These are phyloP conservation scores for Scleropages formosus DNA, from an alignment of 2,797 vertebrate species.

Conservation along the genomic window DNA sequence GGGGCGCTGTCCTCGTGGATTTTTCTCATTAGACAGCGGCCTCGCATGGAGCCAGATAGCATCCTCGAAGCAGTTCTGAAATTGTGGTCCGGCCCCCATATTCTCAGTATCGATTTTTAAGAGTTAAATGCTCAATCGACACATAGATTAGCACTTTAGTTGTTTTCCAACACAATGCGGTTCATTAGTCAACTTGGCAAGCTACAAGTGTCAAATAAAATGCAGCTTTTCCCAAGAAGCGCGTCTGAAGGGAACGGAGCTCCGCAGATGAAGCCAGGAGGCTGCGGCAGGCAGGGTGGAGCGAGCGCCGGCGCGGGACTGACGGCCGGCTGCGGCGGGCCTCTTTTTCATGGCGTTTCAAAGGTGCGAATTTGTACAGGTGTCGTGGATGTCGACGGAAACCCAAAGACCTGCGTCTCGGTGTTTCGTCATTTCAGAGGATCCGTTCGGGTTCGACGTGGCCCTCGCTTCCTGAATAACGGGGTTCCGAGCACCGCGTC, in stretches of 20 bases:
- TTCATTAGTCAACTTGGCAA: constrained; percentile 41
- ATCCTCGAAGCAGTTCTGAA: not conserved
- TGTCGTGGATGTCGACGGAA: not conserved
- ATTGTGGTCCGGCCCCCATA: constrained; percentile 18
- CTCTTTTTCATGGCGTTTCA: not conserved
- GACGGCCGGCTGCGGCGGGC: not conserved
- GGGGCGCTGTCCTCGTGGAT: constrained; percentile 44
- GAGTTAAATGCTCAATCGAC: constrained; percentile 39
- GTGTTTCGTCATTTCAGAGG: constrained; percentile 3
- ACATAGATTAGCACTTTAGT: constrained; percentile 33
- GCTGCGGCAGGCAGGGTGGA: not conserved
- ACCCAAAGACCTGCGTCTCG: not conserved
- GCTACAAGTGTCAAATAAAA: constrained; percentile 25
- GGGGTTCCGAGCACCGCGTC: no score
- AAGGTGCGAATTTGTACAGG: not conserved
- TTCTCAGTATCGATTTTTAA: constrained; percentile 40
- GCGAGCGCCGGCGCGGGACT: constrained; percentile 15
- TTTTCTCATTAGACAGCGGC: constrained; percentile 44
- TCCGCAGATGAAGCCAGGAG: constrained; percentile 32
- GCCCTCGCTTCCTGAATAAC: not conserved
- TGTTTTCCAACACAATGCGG: constrained; percentile 31
- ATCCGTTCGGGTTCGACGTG: not conserved
- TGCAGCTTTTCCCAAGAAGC: constrained; percentile 7
- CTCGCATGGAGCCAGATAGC: constrained; percentile 35
- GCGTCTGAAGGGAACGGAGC: not conserved